Conservation (phyloP, 2,888 invertebrate species). For the Molorchus minor region DNA sequence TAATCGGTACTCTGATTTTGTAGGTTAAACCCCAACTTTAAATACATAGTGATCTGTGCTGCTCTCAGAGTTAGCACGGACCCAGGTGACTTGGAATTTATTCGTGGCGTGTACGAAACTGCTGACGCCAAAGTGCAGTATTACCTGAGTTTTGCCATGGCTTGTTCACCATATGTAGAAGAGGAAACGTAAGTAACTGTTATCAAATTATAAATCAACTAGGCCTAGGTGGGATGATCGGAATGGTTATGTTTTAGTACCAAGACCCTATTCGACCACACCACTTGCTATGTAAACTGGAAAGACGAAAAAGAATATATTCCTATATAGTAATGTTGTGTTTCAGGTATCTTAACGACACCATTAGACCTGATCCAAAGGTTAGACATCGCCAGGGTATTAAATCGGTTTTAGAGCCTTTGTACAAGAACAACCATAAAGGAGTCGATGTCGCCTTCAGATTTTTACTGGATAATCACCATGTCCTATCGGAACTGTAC, state of each 20-base stretch:
- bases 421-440: background rate
- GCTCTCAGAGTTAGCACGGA: background rate
- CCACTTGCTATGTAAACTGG: no score
- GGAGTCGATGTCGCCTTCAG: constrained; percentile 8
- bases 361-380: background rate
- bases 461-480: constrained; percentile 4
- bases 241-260: no score
- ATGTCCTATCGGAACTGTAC: background rate
- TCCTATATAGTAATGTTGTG: no score
- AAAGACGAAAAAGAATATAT: no score
- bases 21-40: background rate
- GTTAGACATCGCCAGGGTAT: background rate
- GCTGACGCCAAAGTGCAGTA: no score
- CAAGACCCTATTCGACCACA: no score
- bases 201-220: no score
- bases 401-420: background rate
- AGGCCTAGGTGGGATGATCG: no score
- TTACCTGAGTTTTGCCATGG: background rate
- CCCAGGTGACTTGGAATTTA: background rate
- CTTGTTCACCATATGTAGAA: background rate
- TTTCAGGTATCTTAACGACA: background rate
- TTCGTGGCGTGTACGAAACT: no score
- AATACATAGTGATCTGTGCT: background rate
- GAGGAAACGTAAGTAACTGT: no score
- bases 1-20: background rate